A percentile compares a stretch with the other conserved stretches of the same genome.
These are phyloP conservation scores for Meghimatium bilineatum DNA, from an alignment of 2,888 invertebrate genomes.

Conservation along the genomic window DNA sequence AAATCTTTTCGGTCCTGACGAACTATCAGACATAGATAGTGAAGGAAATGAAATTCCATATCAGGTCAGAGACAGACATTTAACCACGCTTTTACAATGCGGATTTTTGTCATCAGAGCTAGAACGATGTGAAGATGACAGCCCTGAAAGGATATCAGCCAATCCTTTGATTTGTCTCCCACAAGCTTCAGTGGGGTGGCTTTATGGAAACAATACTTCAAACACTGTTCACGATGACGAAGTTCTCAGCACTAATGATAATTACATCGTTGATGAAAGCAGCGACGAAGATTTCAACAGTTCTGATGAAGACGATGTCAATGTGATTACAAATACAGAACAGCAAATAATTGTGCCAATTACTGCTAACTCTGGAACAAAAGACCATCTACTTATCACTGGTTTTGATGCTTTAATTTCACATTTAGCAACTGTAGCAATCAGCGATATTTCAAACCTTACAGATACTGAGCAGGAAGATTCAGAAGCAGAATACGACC, in stretches of 20 bases:
- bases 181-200: not conserved
- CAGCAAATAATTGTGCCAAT: not conserved
- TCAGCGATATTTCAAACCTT: not conserved
- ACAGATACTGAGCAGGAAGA: not conserved
- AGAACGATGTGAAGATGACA: not conserved
- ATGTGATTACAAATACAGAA: not conserved
- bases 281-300: not conserved
- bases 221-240: not conserved
- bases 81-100: not conserved
- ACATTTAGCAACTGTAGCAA: not conserved
- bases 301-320: not conserved
- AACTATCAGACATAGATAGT: not conserved
- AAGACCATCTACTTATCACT: not conserved
- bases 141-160: not conserved
- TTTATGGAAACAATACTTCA: not conserved
- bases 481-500: not conserved
- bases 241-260: not conserved
- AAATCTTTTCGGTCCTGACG: not conserved
- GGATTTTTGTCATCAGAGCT: not conserved
- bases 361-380: not conserved
- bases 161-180: not conserved
- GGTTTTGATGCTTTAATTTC: not conserved
- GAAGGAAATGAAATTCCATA: not conserved
- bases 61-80: not conserved
- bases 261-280: not conserved